phyloP scores from a whole-genome alignment of 2,113 vertebrate genomes.

The Trichechus manatus region DNA sequence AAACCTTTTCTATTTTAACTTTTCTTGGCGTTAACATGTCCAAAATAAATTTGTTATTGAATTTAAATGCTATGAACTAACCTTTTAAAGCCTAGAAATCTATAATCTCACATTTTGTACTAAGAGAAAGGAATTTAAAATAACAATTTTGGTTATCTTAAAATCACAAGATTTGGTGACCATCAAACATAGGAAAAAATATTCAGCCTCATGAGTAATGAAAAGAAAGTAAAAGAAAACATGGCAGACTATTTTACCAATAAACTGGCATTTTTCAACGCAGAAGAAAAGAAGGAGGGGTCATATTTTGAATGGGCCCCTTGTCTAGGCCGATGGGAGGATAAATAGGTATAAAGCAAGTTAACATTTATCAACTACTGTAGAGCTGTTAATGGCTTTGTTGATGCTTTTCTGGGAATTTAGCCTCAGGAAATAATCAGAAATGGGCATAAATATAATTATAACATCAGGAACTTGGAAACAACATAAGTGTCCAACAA shows the following conservation, averaged over 20 bases:
- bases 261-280: neutral
- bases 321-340: neutral
- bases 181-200: neutral
- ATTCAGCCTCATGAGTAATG: neutral
- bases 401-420: conserved; percentile 10
- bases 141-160: conserved; percentile 34
- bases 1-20: conserved; percentile 42
- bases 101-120: conserved; percentile 35
- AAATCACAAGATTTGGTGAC: conserved; percentile 38
- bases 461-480: too few relatives aligned
- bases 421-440: neutral
- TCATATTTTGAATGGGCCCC: neutral
- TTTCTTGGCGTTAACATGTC: conserved; percentile 30
- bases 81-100: conserved; percentile 32
- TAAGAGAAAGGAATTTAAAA: conserved; percentile 48
- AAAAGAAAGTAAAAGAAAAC: conserved; percentile 39
- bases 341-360: neutral
- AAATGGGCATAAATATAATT: too few relatives aligned
- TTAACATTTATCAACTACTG: neutral
- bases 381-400: conserved; percentile 9
- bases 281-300: neutral
- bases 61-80: conserved; percentile 39
- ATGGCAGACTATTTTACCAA: neutral
- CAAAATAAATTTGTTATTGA: conserved; percentile 64
- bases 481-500: neutral